Base-by-base conservation (phyloP, 2,113 vertebrate species). In the Crotalus horridus region DNA sequence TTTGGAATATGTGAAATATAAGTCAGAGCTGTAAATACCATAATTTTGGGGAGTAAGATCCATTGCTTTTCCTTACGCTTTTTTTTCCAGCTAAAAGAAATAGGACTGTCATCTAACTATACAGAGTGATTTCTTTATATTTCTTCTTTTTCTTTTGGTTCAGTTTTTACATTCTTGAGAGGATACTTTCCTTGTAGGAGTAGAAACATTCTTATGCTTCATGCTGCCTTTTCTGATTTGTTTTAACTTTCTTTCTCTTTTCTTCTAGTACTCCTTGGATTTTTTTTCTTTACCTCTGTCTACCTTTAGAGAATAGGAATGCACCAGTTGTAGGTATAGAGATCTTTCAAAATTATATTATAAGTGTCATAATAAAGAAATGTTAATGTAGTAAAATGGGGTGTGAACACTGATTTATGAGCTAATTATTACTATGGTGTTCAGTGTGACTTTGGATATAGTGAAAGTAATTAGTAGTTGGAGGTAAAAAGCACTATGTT, bases 241-340 rank as follows among this genome's bases (percentile, higher is more conserved):
- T 95, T 96, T 96, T 97, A 96, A 96, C 94, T 97, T 94, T 97
- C 95, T 96, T 93, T 97, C 94, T 96, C 96, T 98, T 97, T 97
- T 98, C 94, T 97, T 96, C 97, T 98, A 98, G 98, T 96, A 98
- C 95, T 97, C 94, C 97, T 97, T 97, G 96, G 96, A 98, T 96
- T 97, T 97, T 51, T 51, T 97, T 26, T 97, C 97, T 97, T 93
- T 97, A 15, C 94, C 96, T 97, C 88, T 97, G 58, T 97, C 94
- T 97, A 96, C 93, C 97, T 96, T 97, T 97, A 97, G 95, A 95
- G 95, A 97, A 96, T 97, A 94, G 94, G 97, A 96, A 96, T 91
- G 74, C 95, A 64, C 90, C 97, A 95, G 94, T 93, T 95, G 85
- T 98, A 97, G 97, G 95, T 97, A 97, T 96, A 97, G 97, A 53